Evolutionary conservation across 1,140 invertebrate genomes (phyloP).

Genomic region (Drosophila triauraria): DNA sequence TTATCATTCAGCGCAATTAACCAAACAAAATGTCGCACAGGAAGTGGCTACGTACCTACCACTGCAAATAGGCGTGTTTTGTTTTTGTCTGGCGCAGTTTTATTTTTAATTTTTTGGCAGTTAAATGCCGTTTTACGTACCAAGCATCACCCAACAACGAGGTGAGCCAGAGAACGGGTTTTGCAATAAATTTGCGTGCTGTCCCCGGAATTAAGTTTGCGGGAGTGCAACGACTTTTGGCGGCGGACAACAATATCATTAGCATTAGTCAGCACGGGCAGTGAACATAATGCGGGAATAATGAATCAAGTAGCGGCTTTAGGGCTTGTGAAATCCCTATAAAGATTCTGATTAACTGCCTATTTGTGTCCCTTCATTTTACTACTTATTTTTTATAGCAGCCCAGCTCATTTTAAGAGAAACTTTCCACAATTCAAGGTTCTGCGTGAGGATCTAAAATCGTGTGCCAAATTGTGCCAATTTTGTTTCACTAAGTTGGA

Average conservation of each 20-base stretch:
- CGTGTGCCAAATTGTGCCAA: neutral
- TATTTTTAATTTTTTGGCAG: neutral
- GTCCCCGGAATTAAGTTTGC: slow-evolving; percentile 13
- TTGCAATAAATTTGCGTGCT: slow-evolving; percentile 24
- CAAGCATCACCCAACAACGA: neutral
- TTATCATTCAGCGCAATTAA: slow-evolving; percentile 30
- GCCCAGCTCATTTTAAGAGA: neutral
- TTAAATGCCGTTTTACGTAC: slow-evolving; percentile 18
- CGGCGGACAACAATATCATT: slow-evolving; percentile 25
- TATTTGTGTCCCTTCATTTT: neutral
- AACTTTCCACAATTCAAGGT: slow-evolving; percentile 6
- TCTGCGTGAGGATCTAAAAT: slow-evolving; percentile 3
- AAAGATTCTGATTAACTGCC: neutral
- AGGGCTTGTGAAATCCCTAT: neutral
- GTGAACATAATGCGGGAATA: neutral
- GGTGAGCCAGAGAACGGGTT: slow-evolving; percentile 31
- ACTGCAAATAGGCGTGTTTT: slow-evolving; percentile 6
- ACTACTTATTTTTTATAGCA: neutral
- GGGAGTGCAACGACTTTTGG: slow-evolving; percentile 62
- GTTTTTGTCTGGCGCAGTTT: neutral
- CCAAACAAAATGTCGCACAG: slow-evolving; percentile 47
- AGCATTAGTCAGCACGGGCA: slow-evolving; percentile 52
- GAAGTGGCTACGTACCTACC: slow-evolving; percentile 29
- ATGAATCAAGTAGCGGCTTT: neutral
- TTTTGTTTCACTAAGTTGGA: neutral